Evolutionary conservation across 2,113 vertebrate genomes (phyloP), one percentile per base, ranked within the genome.

Genomic region (Vidua macroura): DNA sequence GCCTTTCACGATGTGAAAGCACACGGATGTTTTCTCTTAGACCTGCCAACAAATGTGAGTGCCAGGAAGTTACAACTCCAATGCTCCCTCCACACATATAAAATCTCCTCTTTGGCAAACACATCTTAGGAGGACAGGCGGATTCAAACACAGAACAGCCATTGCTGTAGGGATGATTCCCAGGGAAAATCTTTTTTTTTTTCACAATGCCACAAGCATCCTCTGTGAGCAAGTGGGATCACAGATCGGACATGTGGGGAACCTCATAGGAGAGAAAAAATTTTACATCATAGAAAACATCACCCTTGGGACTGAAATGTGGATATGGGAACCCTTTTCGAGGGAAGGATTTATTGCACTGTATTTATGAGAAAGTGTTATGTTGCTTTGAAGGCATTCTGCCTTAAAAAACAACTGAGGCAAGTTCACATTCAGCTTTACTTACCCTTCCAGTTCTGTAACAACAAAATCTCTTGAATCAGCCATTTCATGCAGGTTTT

Each of bases 51-150:
- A 88, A 92, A 90, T 70, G 56, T 66, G 48, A 89, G 43, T 90
- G 92, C 94, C 84, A 95, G 78, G 81, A 93, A 92, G 56, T 94
- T 94, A 72, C 41, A 52, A 59, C 39, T 83, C 60, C 48, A 89
- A 0, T 66, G 58, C n/a, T 96, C 87, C 87, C 94, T 76, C 41
- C 76, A 63, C 80, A 86, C 68, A 48, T 59, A 95, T 95, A 93
- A 97, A 96, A 84, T 21, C 68, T 75, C 30, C 63, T 60, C 58
- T 58, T 90, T 94, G 92, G 91, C 95, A 95, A 92, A 37, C 53
- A 76, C 75, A 95, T 96, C 89, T 93, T 93, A 88, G 31, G 84
- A 37, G 60, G 23, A 41, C 9, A 86, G 52, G 58, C 76, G 78
- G 48, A 92, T 56, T 82, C n/a, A 53, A 96, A 92, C 41, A 64